Base-by-base conservation (phyloP, 2,113 vertebrate species). In the Saccopteryx leptura region DNA sequence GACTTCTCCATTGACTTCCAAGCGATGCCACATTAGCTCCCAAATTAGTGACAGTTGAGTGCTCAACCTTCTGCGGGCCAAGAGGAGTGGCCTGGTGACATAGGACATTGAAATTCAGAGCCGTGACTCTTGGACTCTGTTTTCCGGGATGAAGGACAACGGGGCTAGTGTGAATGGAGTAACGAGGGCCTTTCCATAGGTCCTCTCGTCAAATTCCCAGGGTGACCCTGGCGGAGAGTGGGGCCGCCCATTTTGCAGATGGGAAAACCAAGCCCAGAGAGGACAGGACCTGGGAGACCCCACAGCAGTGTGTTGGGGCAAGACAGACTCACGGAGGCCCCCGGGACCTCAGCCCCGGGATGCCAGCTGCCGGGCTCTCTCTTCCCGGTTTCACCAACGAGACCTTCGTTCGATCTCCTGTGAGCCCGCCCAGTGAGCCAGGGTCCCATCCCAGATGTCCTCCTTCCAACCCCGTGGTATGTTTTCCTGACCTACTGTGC, bases 11-110 rank as follows among this genome's bases (percentile, higher is more conserved):
- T 96, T 88, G 89, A 95, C 96, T 7, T 9, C 95, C 92, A 88
- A 89, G 97, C 93, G 84, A 93, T 96, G 97, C 97, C 95, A 96
- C 97, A 97, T 98, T 97, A 97, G 96, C 88, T 96, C 96, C 96
- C 96, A 90, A 90, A 96, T 98, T 96, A 97, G 97, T 97, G 95
- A 92, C 21, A 89, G 84, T 76, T 94, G 93, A 95, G 54, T 72
- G 89, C 94, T 95, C 94, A 92, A 92, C 90, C 76, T 78, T 90
- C 96, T 92, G 74, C 65, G 84, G 52, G 0, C 0, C 15, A 76
- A 96, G 92, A 54, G 91, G 61, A 50, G 14, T 0, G 18, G 26
- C 19, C 0, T 13, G 28, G 31, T 50, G 87, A 76, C n/a, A 7
- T 1, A 33, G 28, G 50, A 14, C 52, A 3, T 10, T 14, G 75